Evolutionary conservation across 2,797 vertebrate genomes (phyloP), one percentile per base, ranked within the genome.

Genomic region (Mormyrops attenuatus): DNA sequence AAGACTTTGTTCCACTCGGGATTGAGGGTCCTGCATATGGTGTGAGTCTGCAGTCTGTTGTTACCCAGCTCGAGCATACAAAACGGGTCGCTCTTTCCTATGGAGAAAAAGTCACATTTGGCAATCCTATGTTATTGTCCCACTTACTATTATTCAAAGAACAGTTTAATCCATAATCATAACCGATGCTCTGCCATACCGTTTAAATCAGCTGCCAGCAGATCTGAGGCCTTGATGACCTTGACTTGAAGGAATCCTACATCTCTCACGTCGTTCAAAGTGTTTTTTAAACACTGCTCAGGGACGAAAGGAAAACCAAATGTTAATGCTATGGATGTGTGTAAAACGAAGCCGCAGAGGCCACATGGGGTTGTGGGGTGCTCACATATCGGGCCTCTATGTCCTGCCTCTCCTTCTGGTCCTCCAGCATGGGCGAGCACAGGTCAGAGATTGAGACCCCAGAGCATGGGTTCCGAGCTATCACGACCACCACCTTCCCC

Each of bases 1-100:
- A 99, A 96, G 80, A 96, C 97, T 95, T 97, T 97, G 95, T 97
- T 98, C 99, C 99, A 99, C 92, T 99, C 98, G 0, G 99, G 99
- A 91, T 98, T 99, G 90, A 98, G 93, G 66, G 95, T 98, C 94
- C 98, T 99, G 94, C 96, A 96, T 90, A 98, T 89, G 0, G 98
- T 98, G 88, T 97, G 97, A 3, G 98, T 99, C 94, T 98, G 98
- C 90, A 99, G 97, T 88, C 96, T 96, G 95, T 97, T 96, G 0
- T 99, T 99, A 9, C 97, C 97, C 11, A 99, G 94, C 93, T 99
- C 98, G 89, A 99, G 84, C 3, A 98, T 93, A 92, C 98, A 99
- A 66, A 98, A 97, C 4, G 98, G 96, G 93, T 99, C 97, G 3
- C 97, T 98, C 95, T 98, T 99, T 50, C 98, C 99, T 99, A 93